Evolutionary conservation across 2,113 vertebrate genomes (phyloP).

Genomic region (Anolis sagrei): DNA sequence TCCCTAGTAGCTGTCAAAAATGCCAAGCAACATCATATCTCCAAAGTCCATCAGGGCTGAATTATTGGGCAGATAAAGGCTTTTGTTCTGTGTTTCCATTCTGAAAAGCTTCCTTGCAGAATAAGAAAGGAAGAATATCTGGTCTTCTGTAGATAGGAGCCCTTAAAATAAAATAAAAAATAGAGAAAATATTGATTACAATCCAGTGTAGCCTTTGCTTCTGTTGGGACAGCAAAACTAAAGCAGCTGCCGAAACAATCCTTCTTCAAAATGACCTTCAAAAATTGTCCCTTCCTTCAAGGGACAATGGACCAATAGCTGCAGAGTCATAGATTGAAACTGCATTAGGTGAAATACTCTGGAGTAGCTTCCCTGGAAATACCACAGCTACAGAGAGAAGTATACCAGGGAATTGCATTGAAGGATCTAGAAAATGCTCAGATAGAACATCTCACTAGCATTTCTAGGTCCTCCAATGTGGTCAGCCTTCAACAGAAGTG

Average conservation of each 20-base stretch:
- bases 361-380: too few relatives aligned
- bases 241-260: neutral
- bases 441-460: too few relatives aligned
- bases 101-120: neutral
- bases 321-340: neutral
- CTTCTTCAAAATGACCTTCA: neutral
- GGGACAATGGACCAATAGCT: neutral
- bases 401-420: too few relatives aligned
- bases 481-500: too few relatives aligned
- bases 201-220: neutral
- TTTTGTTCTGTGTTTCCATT: slow-evolving; percentile 1
- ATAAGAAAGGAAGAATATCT: neutral
- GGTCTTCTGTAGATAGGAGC: neutral
- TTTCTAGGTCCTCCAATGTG: too few relatives aligned
- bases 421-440: too few relatives aligned
- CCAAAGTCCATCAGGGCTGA: slow-evolving; percentile 1
- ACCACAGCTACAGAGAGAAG: too few relatives aligned
- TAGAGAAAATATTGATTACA: neutral
- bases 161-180: too few relatives aligned
- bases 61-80: slow-evolving; percentile 10
- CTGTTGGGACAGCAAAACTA: neutral
- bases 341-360: too few relatives aligned
- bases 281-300: neutral
- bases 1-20: neutral
- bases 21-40: neutral